Evolutionary conservation across 1,140 invertebrate genomes (phyloP).

Genomic region (Nautilus pompilius): DNA sequence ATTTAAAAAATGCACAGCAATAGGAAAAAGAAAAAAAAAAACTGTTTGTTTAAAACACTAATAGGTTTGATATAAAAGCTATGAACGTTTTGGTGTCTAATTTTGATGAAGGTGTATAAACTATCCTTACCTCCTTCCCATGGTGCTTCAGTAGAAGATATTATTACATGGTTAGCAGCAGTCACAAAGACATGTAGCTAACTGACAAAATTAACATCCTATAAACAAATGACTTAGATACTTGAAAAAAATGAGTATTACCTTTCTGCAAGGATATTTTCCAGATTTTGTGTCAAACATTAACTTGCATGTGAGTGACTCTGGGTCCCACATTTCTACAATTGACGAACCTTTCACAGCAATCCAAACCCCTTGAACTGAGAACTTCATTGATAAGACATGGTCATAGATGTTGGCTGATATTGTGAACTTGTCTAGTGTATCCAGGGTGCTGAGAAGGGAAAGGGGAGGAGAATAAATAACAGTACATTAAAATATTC

Average conservation of each 20-base stretch:
- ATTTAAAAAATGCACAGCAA: too few relatives aligned
- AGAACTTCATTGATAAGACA: conserved; percentile 44
- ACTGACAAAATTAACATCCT: too few relatives aligned
- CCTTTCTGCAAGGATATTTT: conserved; percentile 37
- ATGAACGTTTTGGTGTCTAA: too few relatives aligned
- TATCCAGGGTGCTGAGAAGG: conserved; percentile 56
- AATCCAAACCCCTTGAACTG: conserved; percentile 57
- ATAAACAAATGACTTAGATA: neutral
- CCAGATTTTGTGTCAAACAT: conserved; percentile 58
- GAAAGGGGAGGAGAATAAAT: conserved; percentile 14
- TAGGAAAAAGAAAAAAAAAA: too few relatives aligned
- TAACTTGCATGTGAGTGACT: conserved; percentile 55
- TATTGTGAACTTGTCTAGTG: conserved; percentile 57
- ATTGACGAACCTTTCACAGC: conserved; percentile 58
- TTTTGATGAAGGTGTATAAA: too few relatives aligned
- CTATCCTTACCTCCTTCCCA: too few relatives aligned
- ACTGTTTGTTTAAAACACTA: too few relatives aligned
- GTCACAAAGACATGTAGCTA: too few relatives aligned
- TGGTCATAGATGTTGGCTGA: conserved; percentile 54
- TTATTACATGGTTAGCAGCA: too few relatives aligned
- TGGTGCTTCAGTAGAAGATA: too few relatives aligned
- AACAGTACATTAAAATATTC: neutral
- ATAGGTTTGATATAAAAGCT: too few relatives aligned
- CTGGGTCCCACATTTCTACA: conserved; percentile 59
- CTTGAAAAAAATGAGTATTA: neutral